Evolutionary conservation across 2,797 vertebrate species (phyloP), one percentile per base, ranked within the genome.

Genomic region (Picus viridis): DNA sequence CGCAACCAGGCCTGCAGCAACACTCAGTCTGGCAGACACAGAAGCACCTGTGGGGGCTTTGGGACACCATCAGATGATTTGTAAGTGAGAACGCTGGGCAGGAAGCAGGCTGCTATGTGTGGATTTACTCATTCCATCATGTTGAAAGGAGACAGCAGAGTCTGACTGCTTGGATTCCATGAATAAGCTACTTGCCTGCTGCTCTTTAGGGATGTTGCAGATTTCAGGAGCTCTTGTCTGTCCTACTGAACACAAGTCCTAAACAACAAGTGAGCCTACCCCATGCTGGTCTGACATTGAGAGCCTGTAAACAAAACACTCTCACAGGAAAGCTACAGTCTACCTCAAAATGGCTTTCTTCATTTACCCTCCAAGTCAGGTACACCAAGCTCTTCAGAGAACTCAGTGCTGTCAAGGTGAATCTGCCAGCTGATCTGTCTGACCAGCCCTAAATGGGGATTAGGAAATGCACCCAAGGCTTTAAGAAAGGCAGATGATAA

Each of bases 111-210:
- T 19, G 16, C 14, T 81, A 74, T 0, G 3, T 17, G n/a, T 43
- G 29, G 39, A 81, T n/a, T 6, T 47, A 34, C 16, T 85, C 0
- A 72, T n/a, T 45, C 41, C 76, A 47, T 41, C 12, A 34, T 47
- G 96, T 68, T 83, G 47, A 54, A 89, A 86, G 58, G 64, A 62
- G 41, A 74, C 23, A 47, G 17, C 4, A n/a, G 16, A 89, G 20
- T 79, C 76, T 80, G 34, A 79, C 26, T 69, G 12, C 26, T 43
- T 63, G 41, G 26, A 36, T 92, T 74, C 32, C 34, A 68, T 7
- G 13, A 89, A 30, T 9, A 2, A 89, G 51, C 32, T 23, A 45
- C 10, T 71, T 26, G 18, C 56, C 76, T 57, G 34, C 12, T 49
- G 29, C 30, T 75, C 47, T 30, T 61, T 20, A 75, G 27, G n/a